Evolutionary conservation across 2,797 vertebrate species (phyloP).

Genomic region (Myotis findleyi): DNA sequence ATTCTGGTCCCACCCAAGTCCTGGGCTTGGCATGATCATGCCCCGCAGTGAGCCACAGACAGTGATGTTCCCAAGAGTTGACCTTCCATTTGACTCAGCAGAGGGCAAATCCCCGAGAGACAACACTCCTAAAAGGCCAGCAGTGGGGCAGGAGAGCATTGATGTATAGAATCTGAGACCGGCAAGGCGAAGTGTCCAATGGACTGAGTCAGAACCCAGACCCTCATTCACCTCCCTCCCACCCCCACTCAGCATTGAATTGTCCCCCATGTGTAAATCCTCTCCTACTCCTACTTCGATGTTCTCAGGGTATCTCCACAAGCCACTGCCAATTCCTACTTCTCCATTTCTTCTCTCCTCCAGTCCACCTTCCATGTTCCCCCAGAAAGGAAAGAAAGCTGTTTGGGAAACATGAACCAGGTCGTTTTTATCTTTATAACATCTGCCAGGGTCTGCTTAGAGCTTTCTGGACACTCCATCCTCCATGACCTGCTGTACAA

Average conservation of each 20-base stretch:
- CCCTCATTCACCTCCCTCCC: background rate
- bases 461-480: background rate
- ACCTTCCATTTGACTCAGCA: background rate
- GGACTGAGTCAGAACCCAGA: background rate
- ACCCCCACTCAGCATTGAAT: background rate
- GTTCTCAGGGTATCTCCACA: background rate
- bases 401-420: background rate
- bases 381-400: background rate
- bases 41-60: background rate
- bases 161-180: background rate
- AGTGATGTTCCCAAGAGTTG: background rate
- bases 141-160: accelerated
- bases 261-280: background rate
- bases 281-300: background rate
- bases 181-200: background rate
- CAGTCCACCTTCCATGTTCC: background rate
- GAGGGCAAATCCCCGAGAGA: background rate
- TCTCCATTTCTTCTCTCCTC: background rate
- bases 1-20: background rate
- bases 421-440: background rate
- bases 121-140: background rate
- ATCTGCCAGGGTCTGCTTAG: background rate
- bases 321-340: background rate
- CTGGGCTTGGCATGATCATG: background rate
- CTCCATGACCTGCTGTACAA: background rate